A percentile compares a stretch with the other conserved stretches of the same genome.
These are phyloP conservation scores for Notospermus geniculatus DNA, from an alignment of 1,140 invertebrate species.

Conservation along the genomic window DNA sequence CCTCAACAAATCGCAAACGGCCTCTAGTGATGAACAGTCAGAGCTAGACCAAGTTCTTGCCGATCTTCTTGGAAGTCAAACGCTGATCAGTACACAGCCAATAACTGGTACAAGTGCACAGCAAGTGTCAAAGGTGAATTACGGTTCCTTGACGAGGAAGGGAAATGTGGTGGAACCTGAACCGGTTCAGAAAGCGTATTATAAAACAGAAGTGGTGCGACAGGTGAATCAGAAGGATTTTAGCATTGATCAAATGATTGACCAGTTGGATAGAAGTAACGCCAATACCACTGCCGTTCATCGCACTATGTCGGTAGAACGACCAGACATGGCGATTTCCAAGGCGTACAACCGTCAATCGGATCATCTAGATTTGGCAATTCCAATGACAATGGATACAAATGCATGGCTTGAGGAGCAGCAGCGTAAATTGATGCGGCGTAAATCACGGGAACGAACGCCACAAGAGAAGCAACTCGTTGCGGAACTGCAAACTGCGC, in stretches of 20 bases:
- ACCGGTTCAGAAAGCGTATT: not conserved
- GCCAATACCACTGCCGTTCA: too few species aligned
- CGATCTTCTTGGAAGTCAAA: slow-evolving; percentile 8
- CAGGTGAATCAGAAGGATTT: too few species aligned
- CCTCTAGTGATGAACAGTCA: slow-evolving; percentile 4
- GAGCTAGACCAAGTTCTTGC: slow-evolving; percentile 1
- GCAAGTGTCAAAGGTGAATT: not conserved
- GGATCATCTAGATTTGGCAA: too few species aligned
- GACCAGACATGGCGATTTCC: too few species aligned
- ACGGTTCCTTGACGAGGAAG: not conserved
- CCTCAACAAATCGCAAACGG: too few species aligned
- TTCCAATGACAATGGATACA: too few species aligned
- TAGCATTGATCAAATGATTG: too few species aligned
- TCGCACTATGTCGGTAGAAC: too few species aligned
- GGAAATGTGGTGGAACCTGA: not conserved
- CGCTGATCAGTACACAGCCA: slow-evolving; percentile 3
- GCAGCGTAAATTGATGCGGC: slow-evolving; percentile 51
- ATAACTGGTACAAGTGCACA: not conserved
- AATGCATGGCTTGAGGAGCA: slow-evolving; percentile 54
- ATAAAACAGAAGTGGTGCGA: too few species aligned
- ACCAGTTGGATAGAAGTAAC: too few species aligned
- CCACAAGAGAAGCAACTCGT: slow-evolving; percentile 51
- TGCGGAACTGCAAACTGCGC: slow-evolving; percentile 49
- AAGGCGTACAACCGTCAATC: too few species aligned
- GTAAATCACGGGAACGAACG: slow-evolving; percentile 35